Conservation (phyloP, 2,797 vertebrate species). For the Tachyglossus aculeatus region DNA sequence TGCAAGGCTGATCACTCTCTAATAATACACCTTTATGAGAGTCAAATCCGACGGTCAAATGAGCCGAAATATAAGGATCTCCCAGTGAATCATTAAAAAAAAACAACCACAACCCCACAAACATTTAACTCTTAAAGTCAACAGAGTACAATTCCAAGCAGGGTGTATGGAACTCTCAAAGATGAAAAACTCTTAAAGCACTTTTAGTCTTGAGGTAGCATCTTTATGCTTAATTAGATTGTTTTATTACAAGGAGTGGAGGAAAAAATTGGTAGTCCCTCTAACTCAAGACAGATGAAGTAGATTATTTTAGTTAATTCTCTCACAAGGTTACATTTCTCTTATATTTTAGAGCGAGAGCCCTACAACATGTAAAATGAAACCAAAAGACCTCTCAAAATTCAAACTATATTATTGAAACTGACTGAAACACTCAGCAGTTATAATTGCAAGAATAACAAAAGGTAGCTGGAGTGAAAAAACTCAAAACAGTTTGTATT, state of each 20-base stretch:
- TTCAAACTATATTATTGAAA: constrained; percentile 61
- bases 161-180: constrained; percentile 67
- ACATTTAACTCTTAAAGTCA: constrained; percentile 54
- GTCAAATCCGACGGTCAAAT: constrained; percentile 68
- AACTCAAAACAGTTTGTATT: constrained; percentile 49
- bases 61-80: constrained; percentile 68
- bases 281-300: constrained; percentile 69
- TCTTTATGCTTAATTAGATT: constrained; percentile 75
- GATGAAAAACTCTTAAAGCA: constrained; percentile 75
- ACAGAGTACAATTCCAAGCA: constrained; percentile 64
- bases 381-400: constrained; percentile 74
- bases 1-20: constrained; percentile 61
- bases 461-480: constrained; percentile 54
- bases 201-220: constrained; percentile 84
- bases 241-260: constrained; percentile 62
- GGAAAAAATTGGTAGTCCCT: constrained; percentile 64
- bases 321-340: constrained; percentile 61
- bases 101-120: constrained; percentile 42
- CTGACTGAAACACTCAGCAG: constrained; percentile 52
- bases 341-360: constrained; percentile 64
- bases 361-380: constrained; percentile 67
- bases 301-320: constrained; percentile 59
- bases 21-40: constrained; percentile 67
- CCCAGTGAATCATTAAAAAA: constrained; percentile 53
- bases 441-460: constrained; percentile 49